Percentiles rank a stretch among this genome's conserved stretches.
These are phyloP conservation scores for Drosophila tripunctata DNA, from an alignment of 2,888 invertebrate genomes.

Conservation along the genomic window DNA sequence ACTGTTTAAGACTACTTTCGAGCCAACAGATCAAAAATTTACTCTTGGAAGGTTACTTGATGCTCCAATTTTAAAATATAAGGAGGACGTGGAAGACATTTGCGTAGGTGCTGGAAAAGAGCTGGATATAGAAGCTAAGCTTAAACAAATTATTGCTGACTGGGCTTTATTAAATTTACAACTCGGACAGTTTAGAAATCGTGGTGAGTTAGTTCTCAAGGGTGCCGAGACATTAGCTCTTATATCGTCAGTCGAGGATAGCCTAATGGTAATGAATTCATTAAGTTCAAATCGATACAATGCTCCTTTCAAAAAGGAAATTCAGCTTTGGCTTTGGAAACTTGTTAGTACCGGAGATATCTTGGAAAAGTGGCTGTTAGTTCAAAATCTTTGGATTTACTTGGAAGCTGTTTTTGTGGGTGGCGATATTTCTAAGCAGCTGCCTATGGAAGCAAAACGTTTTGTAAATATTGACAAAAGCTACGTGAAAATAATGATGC, in stretches of 20 bases:
- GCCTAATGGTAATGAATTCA: constrained; percentile 93
- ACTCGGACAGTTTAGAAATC: constrained; percentile 90
- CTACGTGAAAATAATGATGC: constrained; percentile 94
- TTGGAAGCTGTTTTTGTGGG: constrained; percentile 96
- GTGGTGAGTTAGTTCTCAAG: constrained; percentile 92
- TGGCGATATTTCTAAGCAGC: constrained; percentile 94
- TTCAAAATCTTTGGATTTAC: constrained; percentile 95
- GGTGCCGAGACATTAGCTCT: constrained; percentile 91
- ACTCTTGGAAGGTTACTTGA: constrained; percentile 92
- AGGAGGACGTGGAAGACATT: constrained; percentile 96
- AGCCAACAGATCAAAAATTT: constrained; percentile 92
- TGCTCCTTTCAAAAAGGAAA: constrained; percentile 93
- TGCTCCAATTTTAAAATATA: constrained; percentile 91
- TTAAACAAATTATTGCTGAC: constrained; percentile 91
- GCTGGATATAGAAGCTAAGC: constrained; percentile 94
- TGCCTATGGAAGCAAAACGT: constrained; percentile 92
- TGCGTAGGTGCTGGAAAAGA: constrained; percentile 96
- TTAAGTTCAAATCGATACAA: constrained; percentile 94
- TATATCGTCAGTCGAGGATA: constrained; percentile 92
- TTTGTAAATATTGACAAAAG: constrained; percentile 92
- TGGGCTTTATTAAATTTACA: constrained; percentile 91
- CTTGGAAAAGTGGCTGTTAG: constrained; percentile 92
- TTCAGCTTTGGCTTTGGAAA: constrained; percentile 92
- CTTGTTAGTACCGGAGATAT: constrained; percentile 92
- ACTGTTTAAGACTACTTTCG: constrained; percentile 88